Percentiles rank a stretch among this genome's conserved stretches.
These are phyloP conservation scores for Drosophila fungiperda DNA, from an alignment of 2,888 invertebrate genomes.

Conservation along the genomic window DNA sequence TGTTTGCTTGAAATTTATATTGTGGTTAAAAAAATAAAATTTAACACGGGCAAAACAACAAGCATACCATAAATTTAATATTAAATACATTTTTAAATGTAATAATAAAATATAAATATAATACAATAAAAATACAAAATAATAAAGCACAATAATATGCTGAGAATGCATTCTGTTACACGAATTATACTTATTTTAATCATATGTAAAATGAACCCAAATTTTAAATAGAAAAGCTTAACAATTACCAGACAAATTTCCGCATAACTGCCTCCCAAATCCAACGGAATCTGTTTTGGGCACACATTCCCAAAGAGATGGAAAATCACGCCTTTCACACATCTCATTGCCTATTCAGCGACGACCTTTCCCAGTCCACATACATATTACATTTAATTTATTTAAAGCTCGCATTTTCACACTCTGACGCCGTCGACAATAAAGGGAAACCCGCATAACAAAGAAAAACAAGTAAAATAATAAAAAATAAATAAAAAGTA, in stretches of 20 bases:
- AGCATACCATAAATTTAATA: not conserved
- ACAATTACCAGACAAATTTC: not conserved
- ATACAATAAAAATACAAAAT: not conserved
- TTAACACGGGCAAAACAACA: not conserved
- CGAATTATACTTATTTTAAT: not conserved
- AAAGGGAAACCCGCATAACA: slow-evolving; percentile 27
- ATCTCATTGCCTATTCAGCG: slow-evolving; percentile 13
- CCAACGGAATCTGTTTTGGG: slow-evolving; percentile 20
- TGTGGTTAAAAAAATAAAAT: not conserved
- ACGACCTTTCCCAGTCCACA: slow-evolving; percentile 12
- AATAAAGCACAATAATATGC: not conserved
- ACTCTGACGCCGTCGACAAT: slow-evolving; percentile 52
- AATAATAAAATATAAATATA: not conserved
- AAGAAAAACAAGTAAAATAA: slow-evolving; percentile 1
- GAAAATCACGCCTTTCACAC: slow-evolving; percentile 43
- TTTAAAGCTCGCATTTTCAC: slow-evolving; percentile 74
- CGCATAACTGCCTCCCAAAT: slow-evolving; percentile 6
- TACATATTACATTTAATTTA: slow-evolving; percentile 66
- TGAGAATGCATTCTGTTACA: not conserved
- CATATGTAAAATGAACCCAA: not conserved
- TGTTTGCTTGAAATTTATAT: not conserved
- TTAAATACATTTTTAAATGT: too few species aligned
- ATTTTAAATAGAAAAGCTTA: not conserved
- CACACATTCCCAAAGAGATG: slow-evolving; percentile 7
- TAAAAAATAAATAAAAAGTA: slow-evolving; percentile 7